Evolutionary conservation across 2,797 vertebrate species (phyloP).

Genomic region (Eulemur mongoz): DNA sequence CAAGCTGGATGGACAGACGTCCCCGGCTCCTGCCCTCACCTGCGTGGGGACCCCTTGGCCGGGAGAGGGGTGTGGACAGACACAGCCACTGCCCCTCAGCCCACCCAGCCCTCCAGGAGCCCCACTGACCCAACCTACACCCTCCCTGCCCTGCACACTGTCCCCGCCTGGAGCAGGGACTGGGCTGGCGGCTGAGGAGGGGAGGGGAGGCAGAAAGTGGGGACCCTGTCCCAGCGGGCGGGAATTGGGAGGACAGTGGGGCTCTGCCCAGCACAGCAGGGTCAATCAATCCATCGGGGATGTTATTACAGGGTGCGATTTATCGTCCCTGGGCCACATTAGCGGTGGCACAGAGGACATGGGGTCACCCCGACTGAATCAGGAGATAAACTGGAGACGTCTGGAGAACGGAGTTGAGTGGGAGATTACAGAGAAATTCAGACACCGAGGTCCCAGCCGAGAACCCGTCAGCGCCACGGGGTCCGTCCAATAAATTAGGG

Average conservation of each 20-base stretch:
- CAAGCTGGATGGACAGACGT: too few species aligned
- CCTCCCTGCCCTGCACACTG: not conserved
- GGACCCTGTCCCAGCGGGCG: not conserved
- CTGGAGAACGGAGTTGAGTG: constrained; percentile 85
- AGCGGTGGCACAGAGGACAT: constrained; percentile 78
- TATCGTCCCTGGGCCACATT: constrained; percentile 83
- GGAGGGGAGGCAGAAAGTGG: constrained; percentile 7
- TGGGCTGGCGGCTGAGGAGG: not conserved
- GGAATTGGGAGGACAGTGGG: constrained; percentile 60
- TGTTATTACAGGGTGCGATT: constrained; percentile 85
- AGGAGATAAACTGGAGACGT: constrained; percentile 87
- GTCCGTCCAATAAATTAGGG: constrained; percentile 89
- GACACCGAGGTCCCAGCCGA: constrained; percentile 91
- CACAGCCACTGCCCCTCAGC: fast-evolving
- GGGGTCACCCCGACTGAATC: constrained; percentile 82
- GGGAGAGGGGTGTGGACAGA: not conserved
- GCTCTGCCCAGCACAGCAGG: constrained; percentile 76
- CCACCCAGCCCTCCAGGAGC: not conserved
- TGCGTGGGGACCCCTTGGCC: not conserved
- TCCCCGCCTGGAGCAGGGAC: not conserved
- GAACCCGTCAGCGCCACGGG: constrained; percentile 87
- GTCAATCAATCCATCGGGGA: constrained; percentile 83
- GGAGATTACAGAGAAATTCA: constrained; percentile 90
- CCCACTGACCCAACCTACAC: not conserved
- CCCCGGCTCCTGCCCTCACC: fast-evolving